A percentile compares a stretch with the other conserved stretches of the same genome.
Evolutionary conservation across 2,888 invertebrate genomes (phyloP).

Genomic region (Cataglyphis cursor): DNA sequence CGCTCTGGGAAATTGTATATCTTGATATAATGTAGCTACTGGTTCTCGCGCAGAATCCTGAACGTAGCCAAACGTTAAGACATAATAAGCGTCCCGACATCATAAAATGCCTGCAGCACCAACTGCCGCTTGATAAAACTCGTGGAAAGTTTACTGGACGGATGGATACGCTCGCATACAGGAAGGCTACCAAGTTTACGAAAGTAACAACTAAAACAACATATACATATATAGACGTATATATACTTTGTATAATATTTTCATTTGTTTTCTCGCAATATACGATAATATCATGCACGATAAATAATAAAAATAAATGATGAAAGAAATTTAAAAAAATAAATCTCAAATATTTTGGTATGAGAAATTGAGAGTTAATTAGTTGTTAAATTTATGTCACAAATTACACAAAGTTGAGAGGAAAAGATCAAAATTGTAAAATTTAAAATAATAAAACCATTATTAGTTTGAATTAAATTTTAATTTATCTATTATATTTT

Average conservation of each 20-base stretch:
- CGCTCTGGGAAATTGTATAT: conserved; percentile 37
- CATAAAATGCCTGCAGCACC: conserved; percentile 50
- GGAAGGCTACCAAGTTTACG: conserved; percentile 33
- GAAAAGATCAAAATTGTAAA: neutral
- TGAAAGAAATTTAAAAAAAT: neutral
- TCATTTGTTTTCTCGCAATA: conserved; percentile 23
- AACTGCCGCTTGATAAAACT: conserved; percentile 54
- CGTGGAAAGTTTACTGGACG: conserved; percentile 50
- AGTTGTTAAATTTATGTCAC: neutral
- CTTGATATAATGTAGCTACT: conserved; percentile 30
- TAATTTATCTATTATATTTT: neutral
- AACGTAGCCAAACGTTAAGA: conserved; percentile 52
- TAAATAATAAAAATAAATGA: neutral
- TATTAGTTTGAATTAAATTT: neutral
- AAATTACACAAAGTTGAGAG: neutral
- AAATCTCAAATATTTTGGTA: neutral
- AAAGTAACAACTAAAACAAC: neutral
- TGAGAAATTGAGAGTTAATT: neutral
- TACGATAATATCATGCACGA: neutral
- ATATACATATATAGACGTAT: neutral
- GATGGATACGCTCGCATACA: conserved; percentile 30
- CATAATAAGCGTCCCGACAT: conserved; percentile 49
- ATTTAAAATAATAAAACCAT: neutral
- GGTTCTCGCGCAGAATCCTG: conserved; percentile 29
- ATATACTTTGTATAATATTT: conserved; percentile 36